phyloP scores from a whole-genome alignment of 2,113 vertebrate genomes.

The Pterocles burchelli region DNA sequence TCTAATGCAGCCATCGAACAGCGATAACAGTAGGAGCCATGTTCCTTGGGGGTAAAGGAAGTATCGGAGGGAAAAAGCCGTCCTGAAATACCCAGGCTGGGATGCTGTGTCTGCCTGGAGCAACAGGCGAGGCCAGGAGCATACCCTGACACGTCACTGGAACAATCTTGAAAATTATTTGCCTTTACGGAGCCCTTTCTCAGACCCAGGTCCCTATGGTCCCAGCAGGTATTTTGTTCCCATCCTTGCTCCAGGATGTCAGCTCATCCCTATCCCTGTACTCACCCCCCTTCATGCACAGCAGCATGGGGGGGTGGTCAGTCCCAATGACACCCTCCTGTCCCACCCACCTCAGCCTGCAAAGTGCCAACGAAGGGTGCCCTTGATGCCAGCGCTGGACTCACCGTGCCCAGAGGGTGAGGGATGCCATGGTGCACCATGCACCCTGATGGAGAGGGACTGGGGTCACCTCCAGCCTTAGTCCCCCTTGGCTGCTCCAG shows the following conservation, averaged over 20 bases:
- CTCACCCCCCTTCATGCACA: constrained; percentile 56
- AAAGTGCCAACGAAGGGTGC: not conserved
- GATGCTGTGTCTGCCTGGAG: not conserved
- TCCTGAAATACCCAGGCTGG: no score
- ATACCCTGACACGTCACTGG: not conserved
- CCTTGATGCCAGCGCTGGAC: no score
- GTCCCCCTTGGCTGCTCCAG: not conserved
- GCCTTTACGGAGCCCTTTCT: not conserved
- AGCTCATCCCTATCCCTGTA: no score
- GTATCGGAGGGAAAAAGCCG: not conserved
- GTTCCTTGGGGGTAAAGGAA: not conserved
- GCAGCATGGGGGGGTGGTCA: constrained; percentile 41
- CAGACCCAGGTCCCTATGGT: no score
- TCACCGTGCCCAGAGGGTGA: not conserved
- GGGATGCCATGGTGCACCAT: not conserved
- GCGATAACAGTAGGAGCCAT: not conserved
- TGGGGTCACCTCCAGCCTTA: no score
- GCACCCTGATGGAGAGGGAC: not conserved
- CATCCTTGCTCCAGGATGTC: no score
- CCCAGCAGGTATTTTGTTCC: not conserved
- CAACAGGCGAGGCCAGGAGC: not conserved
- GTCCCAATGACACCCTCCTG: not conserved
- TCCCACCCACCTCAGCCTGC: constrained; percentile 31
- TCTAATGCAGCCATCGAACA: not conserved
- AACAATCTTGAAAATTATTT: not conserved